phyloP scores from a whole-genome alignment of 2,888 invertebrate genomes.

The Coecobrya sp. region DNA sequence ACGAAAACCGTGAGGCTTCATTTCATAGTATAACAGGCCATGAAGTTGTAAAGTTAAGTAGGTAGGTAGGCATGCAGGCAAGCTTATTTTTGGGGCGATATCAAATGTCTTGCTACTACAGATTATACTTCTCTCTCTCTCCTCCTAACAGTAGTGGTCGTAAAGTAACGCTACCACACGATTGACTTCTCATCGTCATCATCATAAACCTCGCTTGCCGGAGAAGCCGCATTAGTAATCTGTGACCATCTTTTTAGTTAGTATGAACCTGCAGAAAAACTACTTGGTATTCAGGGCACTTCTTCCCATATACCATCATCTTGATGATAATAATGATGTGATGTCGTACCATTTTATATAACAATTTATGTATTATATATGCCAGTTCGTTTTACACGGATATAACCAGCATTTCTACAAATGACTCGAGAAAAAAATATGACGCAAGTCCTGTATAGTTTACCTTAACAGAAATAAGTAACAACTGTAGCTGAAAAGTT shows the following conservation, averaged over 20 bases:
- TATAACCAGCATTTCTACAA: conserved; percentile 54
- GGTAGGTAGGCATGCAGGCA: neutral
- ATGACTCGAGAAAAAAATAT: conserved; percentile 63
- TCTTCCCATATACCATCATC: conserved; percentile 61
- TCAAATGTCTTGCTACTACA: neutral
- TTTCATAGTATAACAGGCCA: conserved; percentile 24
- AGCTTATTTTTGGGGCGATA: conserved; percentile 36
- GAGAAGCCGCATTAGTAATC: conserved; percentile 63
- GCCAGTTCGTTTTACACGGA: neutral
- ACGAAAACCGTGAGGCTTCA: neutral
- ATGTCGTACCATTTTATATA: conserved; percentile 20
- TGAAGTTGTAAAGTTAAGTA: conserved; percentile 61
- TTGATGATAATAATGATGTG: conserved; percentile 71
- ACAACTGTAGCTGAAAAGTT: neutral
- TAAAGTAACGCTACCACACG: neutral
- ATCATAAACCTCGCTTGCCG: conserved; percentile 16
- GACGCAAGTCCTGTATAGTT: conserved; percentile 7
- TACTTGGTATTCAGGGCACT: conserved; percentile 68
- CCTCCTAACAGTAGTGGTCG: neutral
- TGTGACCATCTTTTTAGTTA: conserved; percentile 48
- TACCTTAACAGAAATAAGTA: conserved; percentile 26
- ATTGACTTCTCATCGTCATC: conserved; percentile 54
- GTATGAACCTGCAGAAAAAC: conserved; percentile 41
- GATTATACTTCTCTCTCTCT: neutral
- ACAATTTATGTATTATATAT: neutral